Evolutionary conservation across 92 coral and sea anemone genomes (phyloP), one percentile per base, ranked within the genome.

Genomic region (Hydrozoanthus gracilis): DNA sequence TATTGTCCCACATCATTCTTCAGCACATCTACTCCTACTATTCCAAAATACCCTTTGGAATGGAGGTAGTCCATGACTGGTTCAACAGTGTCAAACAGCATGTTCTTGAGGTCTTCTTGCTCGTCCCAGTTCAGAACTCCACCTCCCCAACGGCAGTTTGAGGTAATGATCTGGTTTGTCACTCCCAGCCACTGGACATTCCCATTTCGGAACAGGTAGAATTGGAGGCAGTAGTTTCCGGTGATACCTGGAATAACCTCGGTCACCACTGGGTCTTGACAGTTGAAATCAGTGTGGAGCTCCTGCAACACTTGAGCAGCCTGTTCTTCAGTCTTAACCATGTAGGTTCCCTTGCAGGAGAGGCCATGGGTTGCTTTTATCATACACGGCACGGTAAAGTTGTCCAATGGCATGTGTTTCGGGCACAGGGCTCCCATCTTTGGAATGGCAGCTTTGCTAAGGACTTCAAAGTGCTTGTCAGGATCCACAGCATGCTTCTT

Each of bases 371-470:
- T 70, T 20, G 87, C 92, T 78, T 92, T 92, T 54, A 92, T 91
- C 95, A 92, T 92, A 72, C 95, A 92, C 1, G 95, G 95, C 44
- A 92, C 83, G 44, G 76, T 91, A 12, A 82, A 88, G 61, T 88
- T 80, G 7, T 90, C 88, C 3, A 60, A 45, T 9, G 88, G 78
- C 82, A 45, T 90, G 76, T 92, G 89, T 39, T 75, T 84, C 44
- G 95, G 95, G 77, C 92, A 88, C 46, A 92, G 91, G 7, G 95
- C 95, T 47, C 95, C 95, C 35, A 90, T 90, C 80, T 92, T 89
- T 62, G 95, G 91, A 56, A 92, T 90, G 49, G 95, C 90, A 49
- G 91, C 82, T 87, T 92, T 92, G 50, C 88, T 83, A 10, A 92
- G 95, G 17, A 92, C 83, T 18, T 90, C 87, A 58, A 90, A 92